Conservation (phyloP, 1,140 invertebrate species). For the Drosophila neocordata region DNA sequence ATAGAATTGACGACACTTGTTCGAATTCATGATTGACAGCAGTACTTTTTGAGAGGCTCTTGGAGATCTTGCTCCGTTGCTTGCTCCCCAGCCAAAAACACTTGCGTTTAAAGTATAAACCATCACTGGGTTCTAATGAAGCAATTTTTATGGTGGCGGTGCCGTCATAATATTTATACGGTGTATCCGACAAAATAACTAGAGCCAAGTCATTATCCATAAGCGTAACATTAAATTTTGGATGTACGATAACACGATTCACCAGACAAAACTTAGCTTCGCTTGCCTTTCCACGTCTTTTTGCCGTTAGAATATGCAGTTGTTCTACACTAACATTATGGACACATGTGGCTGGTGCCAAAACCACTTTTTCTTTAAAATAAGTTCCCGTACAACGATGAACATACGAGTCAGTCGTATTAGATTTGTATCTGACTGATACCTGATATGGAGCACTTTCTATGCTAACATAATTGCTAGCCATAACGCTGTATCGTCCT, state of each 20-base stretch:
- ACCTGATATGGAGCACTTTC: constrained; percentile 7
- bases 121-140: neutral
- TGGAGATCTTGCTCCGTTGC: neutral
- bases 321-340: neutral
- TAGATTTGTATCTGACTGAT: constrained; percentile 2
- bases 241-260: neutral
- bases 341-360: constrained; percentile 18
- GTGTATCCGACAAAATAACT: neutral
- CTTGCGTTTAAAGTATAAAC: neutral
- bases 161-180: too few species aligned
- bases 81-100: constrained; percentile 14
- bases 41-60: constrained; percentile 6
- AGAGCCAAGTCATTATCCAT: constrained; percentile 26
- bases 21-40: neutral
- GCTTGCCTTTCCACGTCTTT: neutral
- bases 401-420: neutral
- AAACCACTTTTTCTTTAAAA: neutral
- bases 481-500: neutral
- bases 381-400: constrained; percentile 11
- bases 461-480: neutral
- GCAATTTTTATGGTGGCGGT: neutral
- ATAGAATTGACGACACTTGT: constrained; percentile 22
- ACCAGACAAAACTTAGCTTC: constrained; percentile 3
- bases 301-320: constrained; percentile 1
- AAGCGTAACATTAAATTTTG: constrained; percentile 8